Conservation (phyloP, 2,888 invertebrate genomes). For the Scaptomyza reducta region DNA sequence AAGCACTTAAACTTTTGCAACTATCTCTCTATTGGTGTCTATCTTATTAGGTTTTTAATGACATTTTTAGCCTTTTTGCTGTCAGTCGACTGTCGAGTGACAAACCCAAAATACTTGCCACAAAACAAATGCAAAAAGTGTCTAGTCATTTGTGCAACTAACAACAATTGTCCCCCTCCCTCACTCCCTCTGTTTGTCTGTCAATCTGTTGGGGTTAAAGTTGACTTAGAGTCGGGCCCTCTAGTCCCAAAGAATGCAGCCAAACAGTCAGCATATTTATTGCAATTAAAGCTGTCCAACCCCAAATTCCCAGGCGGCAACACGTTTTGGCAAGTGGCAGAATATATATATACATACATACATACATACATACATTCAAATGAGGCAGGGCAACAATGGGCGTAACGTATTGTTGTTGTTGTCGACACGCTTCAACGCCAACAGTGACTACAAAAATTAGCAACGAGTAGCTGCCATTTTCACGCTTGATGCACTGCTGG, state of each 20-base stretch:
- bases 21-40: neutral
- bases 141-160: slow-evolving; percentile 5
- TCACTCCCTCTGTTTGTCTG: slow-evolving; percentile 25
- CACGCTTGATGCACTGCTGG: slow-evolving; percentile 54
- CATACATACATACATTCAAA: slow-evolving; percentile 57
- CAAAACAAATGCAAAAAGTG: slow-evolving; percentile 11
- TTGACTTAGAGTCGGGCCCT: slow-evolving; percentile 8
- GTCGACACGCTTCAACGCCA: slow-evolving; percentile 61
- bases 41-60: slow-evolving; percentile 5
- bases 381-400: slow-evolving; percentile 46
- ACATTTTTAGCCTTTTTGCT: neutral
- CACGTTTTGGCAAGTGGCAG: slow-evolving; percentile 16
- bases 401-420: neutral
- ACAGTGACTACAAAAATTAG: slow-evolving; percentile 62
- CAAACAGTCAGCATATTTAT: slow-evolving; percentile 60
- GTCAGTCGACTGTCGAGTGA: neutral
- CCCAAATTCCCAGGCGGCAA: slow-evolving; percentile 29
- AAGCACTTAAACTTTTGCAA: neutral
- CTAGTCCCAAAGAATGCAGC: neutral
- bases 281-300: slow-evolving; percentile 69
- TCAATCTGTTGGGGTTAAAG: slow-evolving; percentile 30
- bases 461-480: slow-evolving; percentile 57
- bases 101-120: neutral
- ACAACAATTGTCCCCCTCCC: slow-evolving; percentile 16
- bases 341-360: slow-evolving; percentile 8